Percentiles rank a stretch among this genome's conserved stretches.
Conservation (phyloP, 2,888 invertebrate genomes). For the Gandaritis pyraliata region DNA sequence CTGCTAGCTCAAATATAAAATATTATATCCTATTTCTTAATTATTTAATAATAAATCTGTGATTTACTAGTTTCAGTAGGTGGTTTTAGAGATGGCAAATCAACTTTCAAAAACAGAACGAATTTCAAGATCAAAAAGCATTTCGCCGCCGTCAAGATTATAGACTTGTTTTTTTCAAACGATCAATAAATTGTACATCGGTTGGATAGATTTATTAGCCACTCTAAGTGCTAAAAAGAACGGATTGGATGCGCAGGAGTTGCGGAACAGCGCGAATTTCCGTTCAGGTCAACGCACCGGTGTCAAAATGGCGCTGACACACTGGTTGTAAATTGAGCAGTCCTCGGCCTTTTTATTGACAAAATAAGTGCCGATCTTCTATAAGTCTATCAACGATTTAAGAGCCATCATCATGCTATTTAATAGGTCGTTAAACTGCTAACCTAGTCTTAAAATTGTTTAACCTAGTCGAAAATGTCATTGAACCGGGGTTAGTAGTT, state of each 20-base stretch:
- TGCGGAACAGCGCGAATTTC: conserved; percentile 65
- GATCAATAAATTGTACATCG: conserved; percentile 27
- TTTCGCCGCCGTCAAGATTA: conserved; percentile 24
- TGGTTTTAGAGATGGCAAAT: conserved; percentile 12
- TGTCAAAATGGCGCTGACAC: conserved; percentile 60
- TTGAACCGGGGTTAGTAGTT: conserved; percentile 13
- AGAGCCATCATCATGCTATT: conserved; percentile 33
- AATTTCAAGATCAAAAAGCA: conserved; percentile 25
- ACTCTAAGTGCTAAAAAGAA: conserved; percentile 38
- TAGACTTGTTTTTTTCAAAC: conserved; percentile 28
- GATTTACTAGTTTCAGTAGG: background rate
- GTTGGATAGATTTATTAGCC: conserved; percentile 47
- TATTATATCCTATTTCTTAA: too few species aligned
- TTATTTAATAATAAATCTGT: conserved; percentile 1
- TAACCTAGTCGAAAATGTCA: conserved; percentile 31
- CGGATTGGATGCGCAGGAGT: conserved; percentile 59
- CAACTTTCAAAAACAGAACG: conserved; percentile 21
- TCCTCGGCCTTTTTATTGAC: conserved; percentile 27
- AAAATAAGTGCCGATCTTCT: conserved; percentile 31
- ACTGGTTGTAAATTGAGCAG: conserved; percentile 37
- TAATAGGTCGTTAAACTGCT: conserved; percentile 32
- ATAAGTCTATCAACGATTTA: conserved; percentile 37
- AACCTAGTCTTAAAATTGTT: conserved; percentile 31
- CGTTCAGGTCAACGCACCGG: conserved; percentile 64
- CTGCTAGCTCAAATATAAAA: too few species aligned